phyloP scores from a whole-genome alignment of 1,140 invertebrate genomes.

The Cydia pomonella region DNA sequence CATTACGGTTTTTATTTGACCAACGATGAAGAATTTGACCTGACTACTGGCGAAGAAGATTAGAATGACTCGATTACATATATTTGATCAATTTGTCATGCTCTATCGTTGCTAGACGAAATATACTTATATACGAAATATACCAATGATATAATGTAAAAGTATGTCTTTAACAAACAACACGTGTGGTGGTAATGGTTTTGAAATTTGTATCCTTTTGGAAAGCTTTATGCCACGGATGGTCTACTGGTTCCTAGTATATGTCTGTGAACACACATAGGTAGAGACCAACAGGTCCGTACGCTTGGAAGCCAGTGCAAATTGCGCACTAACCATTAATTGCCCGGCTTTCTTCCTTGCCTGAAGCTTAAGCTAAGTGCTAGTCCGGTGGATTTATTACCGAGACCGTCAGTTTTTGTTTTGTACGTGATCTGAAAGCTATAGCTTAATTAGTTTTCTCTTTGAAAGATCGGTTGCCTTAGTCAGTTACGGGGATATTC shows the following conservation, averaged over 20 bases:
- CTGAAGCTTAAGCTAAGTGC: conserved; percentile 11
- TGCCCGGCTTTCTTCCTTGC: conserved; percentile 1
- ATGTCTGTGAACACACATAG: background rate
- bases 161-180: too few species aligned
- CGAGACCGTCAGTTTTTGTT: background rate
- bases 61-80: too few species aligned
- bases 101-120: too few species aligned
- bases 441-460: conserved; percentile 6
- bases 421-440: conserved; percentile 22
- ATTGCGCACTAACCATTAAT: conserved; percentile 17
- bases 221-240: background rate
- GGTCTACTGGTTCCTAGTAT: background rate
- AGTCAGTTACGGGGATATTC: too few species aligned
- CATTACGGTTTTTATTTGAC: too few species aligned
- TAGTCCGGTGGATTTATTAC: conserved; percentile 4
- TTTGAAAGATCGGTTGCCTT: background rate
- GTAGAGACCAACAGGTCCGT: conserved; percentile 20
- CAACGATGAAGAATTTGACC: too few species aligned
- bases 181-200: too few species aligned
- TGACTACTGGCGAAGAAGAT: too few species aligned
- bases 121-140: too few species aligned
- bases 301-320: conserved; percentile 15
- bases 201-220: too few species aligned
- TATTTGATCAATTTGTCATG: too few species aligned
- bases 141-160: too few species aligned